Conservation (phyloP, 2,888 invertebrate genomes). For the Dicyrtomina minuta region DNA sequence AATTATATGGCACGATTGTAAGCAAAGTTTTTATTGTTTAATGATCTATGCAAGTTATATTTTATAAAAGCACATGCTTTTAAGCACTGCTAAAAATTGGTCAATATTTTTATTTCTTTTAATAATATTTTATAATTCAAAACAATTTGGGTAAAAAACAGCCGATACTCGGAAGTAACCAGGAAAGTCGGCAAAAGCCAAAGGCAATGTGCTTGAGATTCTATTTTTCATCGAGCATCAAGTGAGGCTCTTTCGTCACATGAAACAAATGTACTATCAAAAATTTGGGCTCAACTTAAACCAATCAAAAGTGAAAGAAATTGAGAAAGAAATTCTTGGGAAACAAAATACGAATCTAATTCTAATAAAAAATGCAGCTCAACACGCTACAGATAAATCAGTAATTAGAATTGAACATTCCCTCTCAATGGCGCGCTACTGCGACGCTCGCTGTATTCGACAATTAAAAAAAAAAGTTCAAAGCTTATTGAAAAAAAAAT, state of each 20-base stretch:
- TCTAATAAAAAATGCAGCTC: constrained; percentile 24
- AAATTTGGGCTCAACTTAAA: constrained; percentile 29
- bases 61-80: too few species aligned
- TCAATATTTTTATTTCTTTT: too few species aligned
- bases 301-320: constrained; percentile 13
- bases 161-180: constrained; percentile 5
- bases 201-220: constrained; percentile 13
- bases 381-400: constrained; percentile 25
- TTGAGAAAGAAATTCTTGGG: constrained; percentile 14
- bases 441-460: constrained; percentile 8
- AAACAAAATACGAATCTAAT: background rate
- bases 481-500: constrained; percentile 7
- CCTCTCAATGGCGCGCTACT: constrained; percentile 6
- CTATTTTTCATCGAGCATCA: constrained; percentile 19
- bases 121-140: too few species aligned
- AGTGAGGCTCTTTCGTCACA: constrained; percentile 15
- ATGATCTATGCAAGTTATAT: too few species aligned
- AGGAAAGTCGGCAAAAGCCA: background rate
- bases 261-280: constrained; percentile 28
- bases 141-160: too few species aligned
- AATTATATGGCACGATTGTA: too few species aligned
- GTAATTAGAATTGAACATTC: constrained; percentile 26
- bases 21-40: too few species aligned
- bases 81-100: too few species aligned
- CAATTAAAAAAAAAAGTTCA: constrained; percentile 3